Percentiles rank a stretch among this genome's conserved stretches.
Conservation (phyloP, 2,797 vertebrate genomes). For the Choloepus didactylus region DNA sequence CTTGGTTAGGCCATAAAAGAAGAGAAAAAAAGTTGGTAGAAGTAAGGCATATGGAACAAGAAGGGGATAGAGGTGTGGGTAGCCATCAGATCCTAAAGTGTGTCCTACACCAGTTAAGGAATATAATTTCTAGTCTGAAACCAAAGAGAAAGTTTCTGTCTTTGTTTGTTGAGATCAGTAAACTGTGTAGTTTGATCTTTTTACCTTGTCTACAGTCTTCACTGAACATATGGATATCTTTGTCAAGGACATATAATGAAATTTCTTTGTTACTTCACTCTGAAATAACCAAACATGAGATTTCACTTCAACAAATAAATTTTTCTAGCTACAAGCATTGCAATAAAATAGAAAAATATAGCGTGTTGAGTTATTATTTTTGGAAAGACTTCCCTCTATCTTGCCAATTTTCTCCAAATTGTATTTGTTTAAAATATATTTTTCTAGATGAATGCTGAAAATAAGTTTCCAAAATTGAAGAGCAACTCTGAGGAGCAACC, state of each 20-base stretch:
- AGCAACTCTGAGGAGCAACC: neutral
- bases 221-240: neutral
- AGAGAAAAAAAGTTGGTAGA: too few relatives aligned
- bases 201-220: neutral
- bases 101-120: neutral
- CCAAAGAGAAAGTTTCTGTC: neutral
- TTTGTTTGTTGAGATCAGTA: neutral
- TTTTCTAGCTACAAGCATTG: neutral
- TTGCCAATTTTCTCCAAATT: neutral
- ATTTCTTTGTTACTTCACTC: neutral
- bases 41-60: neutral
- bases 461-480: neutral
- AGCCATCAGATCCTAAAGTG: neutral
- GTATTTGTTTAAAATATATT: neutral
- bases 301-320: neutral
- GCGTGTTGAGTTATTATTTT: neutral
- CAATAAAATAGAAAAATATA: slow-evolving; percentile 8
- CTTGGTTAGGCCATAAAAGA: neutral
- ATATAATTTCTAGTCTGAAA: neutral
- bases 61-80: rapidly evolving
- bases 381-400: neutral
- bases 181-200: neutral
- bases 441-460: slow-evolving; percentile 16
- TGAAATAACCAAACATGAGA: neutral
- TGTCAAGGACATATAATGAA: neutral